Percentiles rank a stretch among this genome's conserved stretches.
These are phyloP conservation scores for Sprattus sprattus DNA, from an alignment of 2,113 vertebrate species.

Conservation along the genomic window DNA sequence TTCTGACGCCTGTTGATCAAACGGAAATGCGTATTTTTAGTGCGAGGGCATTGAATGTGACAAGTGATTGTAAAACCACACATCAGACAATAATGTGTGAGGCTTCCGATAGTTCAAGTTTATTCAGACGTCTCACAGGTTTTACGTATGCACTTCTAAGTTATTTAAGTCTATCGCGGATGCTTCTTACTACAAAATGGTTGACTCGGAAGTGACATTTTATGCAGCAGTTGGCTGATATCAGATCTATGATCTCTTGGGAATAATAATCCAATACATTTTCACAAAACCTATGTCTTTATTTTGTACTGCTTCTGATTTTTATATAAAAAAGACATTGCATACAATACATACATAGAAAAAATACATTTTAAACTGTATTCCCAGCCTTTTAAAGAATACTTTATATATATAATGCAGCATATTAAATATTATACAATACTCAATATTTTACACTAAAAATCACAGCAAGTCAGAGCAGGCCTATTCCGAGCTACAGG, in stretches of 20 bases:
- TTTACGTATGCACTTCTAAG: not conserved
- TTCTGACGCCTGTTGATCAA: not conserved
- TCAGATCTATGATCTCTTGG: too few species aligned
- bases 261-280: too few species aligned
- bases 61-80: conserved; percentile 2
- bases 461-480: conserved; percentile 3
- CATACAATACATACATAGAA: not conserved
- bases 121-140: not conserved
- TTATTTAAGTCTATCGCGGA: not conserved
- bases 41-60: not conserved
- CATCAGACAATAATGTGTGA: not conserved
- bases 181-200: not conserved
- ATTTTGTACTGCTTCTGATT: not conserved
- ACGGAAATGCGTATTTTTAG: not conserved
- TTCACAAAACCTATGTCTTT: not conserved
- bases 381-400: not conserved
- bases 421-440: not conserved
- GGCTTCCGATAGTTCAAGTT: conserved; percentile 13
- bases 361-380: not conserved
- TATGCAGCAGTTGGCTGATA: not conserved
- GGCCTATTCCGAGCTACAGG: not conserved
- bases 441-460: not conserved
- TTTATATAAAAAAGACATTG: not conserved
- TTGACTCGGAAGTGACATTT: not conserved
- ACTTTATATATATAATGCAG: not conserved